Evolutionary conservation across 2,888 invertebrate species (phyloP), one percentile per base, ranked within the genome.

Genomic region (Thymelicus acteon): DNA sequence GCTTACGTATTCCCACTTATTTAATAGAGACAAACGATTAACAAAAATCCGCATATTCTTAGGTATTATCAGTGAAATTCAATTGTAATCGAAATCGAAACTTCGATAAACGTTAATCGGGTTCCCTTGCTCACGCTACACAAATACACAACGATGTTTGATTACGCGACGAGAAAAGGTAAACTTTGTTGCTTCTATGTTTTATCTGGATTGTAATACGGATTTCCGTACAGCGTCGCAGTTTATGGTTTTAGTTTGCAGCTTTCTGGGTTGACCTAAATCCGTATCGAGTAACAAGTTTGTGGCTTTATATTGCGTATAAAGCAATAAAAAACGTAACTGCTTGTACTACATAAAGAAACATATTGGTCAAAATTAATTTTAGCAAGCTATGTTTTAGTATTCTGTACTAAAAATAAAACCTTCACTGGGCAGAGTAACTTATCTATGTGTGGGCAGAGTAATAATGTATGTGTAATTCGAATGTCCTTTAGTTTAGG

Each of bases 111-210:
- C 19, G 31, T 31, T 31, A 31, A 19, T 54, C 24, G n/a, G n/a
- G n/a, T n/a, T n/a, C 24, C 24, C 24, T 52, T 49, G 12, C 52
- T 19, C 19, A 19, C 5, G 10, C 10, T 12, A 54, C 54, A 54
- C 54, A 54, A 54, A 54, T 54, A 10, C 2, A 54, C 54, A 54
- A 24, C 54, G 54, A 54, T 7, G 10, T 54, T 54, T 54, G 54
- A 54, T 24, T 54, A 24, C 54, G 54, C 54, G 24, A 24, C 24
- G 54, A 24, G 39, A 47, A 66, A 57, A 58, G 47, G 13, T 24
- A 31, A 57, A 58, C 57, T 66, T 44, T 66, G 65, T 57, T 65
- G 57, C 40, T 58, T 66, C 31, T 54, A 54, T 67, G 44, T 57
- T 60, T 48, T 48, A 60, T 67, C 67, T 60, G 37, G 12, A 48